Evolutionary conservation across 2,113 vertebrate species (phyloP), one percentile per base, ranked within the genome.

Genomic region (Catagonus wagneri): DNA sequence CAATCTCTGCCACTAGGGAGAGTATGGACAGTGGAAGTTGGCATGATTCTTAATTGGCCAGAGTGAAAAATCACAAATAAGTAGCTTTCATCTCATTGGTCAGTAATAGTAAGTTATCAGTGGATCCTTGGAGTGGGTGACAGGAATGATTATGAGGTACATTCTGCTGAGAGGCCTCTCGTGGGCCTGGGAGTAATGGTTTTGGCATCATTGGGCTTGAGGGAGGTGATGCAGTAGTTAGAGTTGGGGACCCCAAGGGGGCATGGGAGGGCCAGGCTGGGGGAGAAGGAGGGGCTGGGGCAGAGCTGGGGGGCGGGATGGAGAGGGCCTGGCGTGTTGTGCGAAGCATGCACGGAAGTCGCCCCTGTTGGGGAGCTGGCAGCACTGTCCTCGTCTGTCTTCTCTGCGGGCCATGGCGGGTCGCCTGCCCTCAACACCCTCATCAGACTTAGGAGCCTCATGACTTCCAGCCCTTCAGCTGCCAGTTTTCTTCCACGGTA

Each of bases 11-110:
- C 34, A 93, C 50, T 20, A 72, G 17, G 56, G 83, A 36, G 83
- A 36, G 34, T 50, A 32, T 7, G 61, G 39, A 63, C 89, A 52
- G 29, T 1, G 20, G 75, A 74, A 23, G 17, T 25, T 78, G 27
- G 14, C 36, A 60, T 68, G 56, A 85, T 14, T 54, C 32, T 65
- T 11, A 6, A 85, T 63, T 85, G 25, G 23, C 34, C 29, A 83
- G n/a, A 13, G 19, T 89, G 89, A 96, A 4, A 89, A 91, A 83
- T 95, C 44, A 88, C 11, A 25, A 71, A 68, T 63, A n/a, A 83
- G 52, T 83, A 23, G 9, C n/a, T 34, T 90, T 90, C 63, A 92
- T 92, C 36, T 68, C 19, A 63, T 10, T 14, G 17, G 22, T 34
- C 52, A 83, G 58, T 54, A 71, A 69, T 85, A 66, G 74, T 63